Percentiles rank a stretch among this genome's conserved stretches.
These are phyloP conservation scores for Aporophyla nigra DNA, from an alignment of 2,888 invertebrate species.

Conservation along the genomic window DNA sequence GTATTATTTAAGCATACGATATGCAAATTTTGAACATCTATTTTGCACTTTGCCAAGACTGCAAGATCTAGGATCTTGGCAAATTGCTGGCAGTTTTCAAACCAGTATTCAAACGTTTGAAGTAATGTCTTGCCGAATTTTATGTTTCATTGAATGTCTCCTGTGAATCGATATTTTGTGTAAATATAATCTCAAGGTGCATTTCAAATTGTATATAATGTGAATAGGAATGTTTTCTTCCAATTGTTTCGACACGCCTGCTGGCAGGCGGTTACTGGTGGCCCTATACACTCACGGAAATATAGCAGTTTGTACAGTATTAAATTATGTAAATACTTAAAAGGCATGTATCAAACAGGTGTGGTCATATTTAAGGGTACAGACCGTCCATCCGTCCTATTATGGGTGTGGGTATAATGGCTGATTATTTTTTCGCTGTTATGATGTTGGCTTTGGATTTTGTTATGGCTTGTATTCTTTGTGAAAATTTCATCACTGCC, in stretches of 20 bases:
- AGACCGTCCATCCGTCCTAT: background rate
- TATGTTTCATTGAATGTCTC: conserved; percentile 14
- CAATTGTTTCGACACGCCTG: conserved; percentile 55
- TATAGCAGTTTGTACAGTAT: conserved; percentile 13
- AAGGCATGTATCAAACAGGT: background rate
- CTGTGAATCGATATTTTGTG: conserved; percentile 23
- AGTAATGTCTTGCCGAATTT: background rate
- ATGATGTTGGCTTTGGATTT: background rate
- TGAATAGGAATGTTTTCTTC: conserved; percentile 53
- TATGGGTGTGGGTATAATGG: background rate
- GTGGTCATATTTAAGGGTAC: background rate
- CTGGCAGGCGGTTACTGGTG: conserved; percentile 59
- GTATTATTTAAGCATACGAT: background rate
- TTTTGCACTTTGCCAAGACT: background rate
- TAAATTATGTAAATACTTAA: conserved; percentile 4
- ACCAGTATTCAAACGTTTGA: conserved; percentile 2
- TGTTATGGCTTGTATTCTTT: too few species aligned
- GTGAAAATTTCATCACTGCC: too few species aligned
- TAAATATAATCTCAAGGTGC: conserved; percentile 49
- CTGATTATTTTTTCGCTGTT: background rate
- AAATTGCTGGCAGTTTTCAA: background rate
- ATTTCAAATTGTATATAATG: conserved; percentile 61
- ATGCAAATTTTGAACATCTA: background rate
- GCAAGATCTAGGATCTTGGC: background rate
- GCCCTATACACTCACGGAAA: conserved; percentile 13